Evolutionary conservation across 92 coral and sea anemone genomes (phyloP), one percentile per base, ranked within the genome.

Genomic region (Meandrina meandrites): DNA sequence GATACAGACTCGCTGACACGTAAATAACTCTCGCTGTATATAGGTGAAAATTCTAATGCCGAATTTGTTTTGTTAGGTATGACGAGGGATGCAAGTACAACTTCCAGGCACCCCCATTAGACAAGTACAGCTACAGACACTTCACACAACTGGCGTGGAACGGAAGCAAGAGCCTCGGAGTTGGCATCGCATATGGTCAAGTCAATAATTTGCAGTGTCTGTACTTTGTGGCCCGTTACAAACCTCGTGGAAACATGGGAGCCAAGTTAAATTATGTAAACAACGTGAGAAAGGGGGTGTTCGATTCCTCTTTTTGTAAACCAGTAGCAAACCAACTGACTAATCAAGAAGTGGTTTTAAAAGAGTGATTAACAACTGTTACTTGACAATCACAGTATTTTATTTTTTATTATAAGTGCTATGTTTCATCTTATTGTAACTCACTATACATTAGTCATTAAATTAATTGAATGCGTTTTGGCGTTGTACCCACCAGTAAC

Each of bases 111-210:
- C 90, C 94, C 27, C 48, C 48, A 31, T 85, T 84, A 40, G 89
- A 91, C 90, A 80, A 78, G 47, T 93, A 90, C 89, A 86, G 68
- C 5, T 90, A 93, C 74, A 88, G 94, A 35, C 98, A 92, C 37
- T 96, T 96, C 77, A 92, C 94, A 28, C 98, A 94, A 76, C 56
- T 96, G 75, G 95, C 93, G 18, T 96, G 98, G 98, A 86, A 75
- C 64, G 83, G 84, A 76, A 89, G 96, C 64, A 90, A 87, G 31
- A 81, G 79, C 19, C 75, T 96, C 28, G 98, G 98, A 24, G 92
- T 94, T 34, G 98, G 96, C n/a, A 84, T 80, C 69, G 87, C 91
- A 16, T 93, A 87, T 71, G 92, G 91, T 31, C 89, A 79, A 54
- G 84, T 87, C 40, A 76, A 90, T 19, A 84, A 84, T 15, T 64